These are phyloP conservation scores for Mormyrops attenuatus DNA, from an alignment of 2,797 vertebrate genomes.

Conservation along the genomic window DNA sequence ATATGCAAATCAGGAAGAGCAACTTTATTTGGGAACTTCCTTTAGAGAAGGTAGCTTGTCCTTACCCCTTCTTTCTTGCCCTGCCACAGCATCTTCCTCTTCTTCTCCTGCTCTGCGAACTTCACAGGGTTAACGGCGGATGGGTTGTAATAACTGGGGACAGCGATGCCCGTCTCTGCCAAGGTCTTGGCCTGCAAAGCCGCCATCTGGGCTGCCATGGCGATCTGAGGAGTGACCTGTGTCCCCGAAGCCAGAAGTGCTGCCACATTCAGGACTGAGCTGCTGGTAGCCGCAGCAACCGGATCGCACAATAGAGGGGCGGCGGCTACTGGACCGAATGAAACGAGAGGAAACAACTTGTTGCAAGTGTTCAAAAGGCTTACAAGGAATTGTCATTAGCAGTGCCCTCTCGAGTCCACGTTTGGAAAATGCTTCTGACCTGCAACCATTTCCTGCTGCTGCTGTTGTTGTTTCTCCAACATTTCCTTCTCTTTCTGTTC, in stretches of 20 bases:
- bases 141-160: constrained; percentile 97
- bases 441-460: constrained; percentile 80
- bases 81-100: constrained; percentile 96
- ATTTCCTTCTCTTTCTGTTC: constrained; percentile 96
- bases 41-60: neutral
- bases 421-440: constrained; percentile 55
- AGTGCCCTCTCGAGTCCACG: neutral
- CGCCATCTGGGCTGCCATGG: constrained; percentile 98
- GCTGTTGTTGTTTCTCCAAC: constrained; percentile 88
- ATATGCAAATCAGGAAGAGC: neutral
- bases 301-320: constrained; percentile 47
- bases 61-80: constrained; percentile 95
- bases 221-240: constrained; percentile 96
- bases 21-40: neutral
- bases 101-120: constrained; percentile 96
- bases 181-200: constrained; percentile 91
- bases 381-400: neutral
- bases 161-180: constrained; percentile 94
- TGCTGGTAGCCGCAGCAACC: constrained; percentile 67
- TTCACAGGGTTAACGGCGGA: constrained; percentile 97
- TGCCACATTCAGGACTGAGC: constrained; percentile 85
- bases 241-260: constrained; percentile 93
- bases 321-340: constrained; percentile 37
- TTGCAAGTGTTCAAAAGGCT: neutral
- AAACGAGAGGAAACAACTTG: neutral